Conservation (phyloP, 2,888 invertebrate species). For the Ophraella communa region DNA sequence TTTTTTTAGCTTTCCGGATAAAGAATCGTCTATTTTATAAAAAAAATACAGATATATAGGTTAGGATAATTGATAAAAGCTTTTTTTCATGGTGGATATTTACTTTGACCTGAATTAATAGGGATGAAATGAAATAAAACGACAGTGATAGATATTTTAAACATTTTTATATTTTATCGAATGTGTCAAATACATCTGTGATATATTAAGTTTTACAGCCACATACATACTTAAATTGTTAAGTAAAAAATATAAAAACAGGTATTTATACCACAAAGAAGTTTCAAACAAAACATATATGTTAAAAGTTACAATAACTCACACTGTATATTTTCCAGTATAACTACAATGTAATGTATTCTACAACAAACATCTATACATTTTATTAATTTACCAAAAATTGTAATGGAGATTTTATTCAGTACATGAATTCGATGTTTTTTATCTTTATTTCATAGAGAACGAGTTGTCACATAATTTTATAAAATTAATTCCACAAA, state of each 20-base stretch:
- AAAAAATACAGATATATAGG: no score
- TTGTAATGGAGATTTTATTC: conserved; percentile 24
- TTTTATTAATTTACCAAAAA: conserved; percentile 37
- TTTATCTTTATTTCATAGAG: no score
- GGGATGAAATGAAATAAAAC: conserved; percentile 2
- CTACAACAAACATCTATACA: conserved; percentile 58
- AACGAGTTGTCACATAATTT: no score
- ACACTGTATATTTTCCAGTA: conserved; percentile 44
- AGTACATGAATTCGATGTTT: conserved; percentile 6
- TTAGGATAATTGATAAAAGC: no score
- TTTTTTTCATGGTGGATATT: no score
- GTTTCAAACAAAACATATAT: conserved; percentile 29
- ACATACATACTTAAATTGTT: conserved; percentile 45
- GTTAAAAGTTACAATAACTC: conserved; percentile 40
- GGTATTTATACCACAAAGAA: conserved; percentile 34
- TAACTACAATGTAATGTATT: conserved; percentile 46
- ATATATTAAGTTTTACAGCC: conserved; percentile 48
- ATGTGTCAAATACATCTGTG: conserved; percentile 52
- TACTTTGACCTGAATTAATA: no score
- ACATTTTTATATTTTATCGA: conserved; percentile 43
- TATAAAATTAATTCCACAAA: no score
- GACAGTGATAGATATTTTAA: conserved; percentile 14
- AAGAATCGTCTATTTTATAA: no score
- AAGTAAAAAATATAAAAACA: conserved; percentile 50
- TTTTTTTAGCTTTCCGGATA: no score